A percentile compares a stretch with the other conserved stretches of the same genome.
These are phyloP conservation scores for Temnopleurus reevesii DNA, from an alignment of 53 echinoderm and acorn worm species.

Conservation along the genomic window DNA sequence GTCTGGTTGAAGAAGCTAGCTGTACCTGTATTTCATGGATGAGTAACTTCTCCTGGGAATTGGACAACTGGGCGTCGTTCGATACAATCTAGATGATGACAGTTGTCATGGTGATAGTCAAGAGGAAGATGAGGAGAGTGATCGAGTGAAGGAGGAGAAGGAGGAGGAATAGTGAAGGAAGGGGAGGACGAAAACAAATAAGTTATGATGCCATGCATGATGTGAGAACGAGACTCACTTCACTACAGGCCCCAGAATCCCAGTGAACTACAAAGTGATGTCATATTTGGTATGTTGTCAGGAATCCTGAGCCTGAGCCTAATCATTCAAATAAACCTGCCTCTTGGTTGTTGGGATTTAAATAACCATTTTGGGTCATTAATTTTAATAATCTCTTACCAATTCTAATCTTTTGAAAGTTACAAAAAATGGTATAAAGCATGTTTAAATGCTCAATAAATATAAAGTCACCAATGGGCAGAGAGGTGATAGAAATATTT, in stretches of 20 bases:
- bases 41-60: conserved; percentile 81
- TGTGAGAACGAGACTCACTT: conserved; percentile 31
- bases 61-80: conserved; percentile 91
- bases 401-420: no score
- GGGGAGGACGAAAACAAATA: conserved; percentile 52
- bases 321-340: no score
- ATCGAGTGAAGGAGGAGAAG: background rate
- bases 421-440: no score
- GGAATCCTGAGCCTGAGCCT: no score
- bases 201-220: conserved; percentile 56
- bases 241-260: conserved; percentile 10
- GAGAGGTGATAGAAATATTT: no score
- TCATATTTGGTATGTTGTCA: no score
- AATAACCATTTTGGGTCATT: no score
- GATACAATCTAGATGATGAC: conserved; percentile 49
- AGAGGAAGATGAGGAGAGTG: background rate
- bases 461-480: no score
- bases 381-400: no score
- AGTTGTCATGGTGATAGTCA: background rate
- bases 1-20: conserved; percentile 5
- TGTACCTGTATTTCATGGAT: conserved; percentile 61
- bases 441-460: no score
- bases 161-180: conserved; percentile 20
- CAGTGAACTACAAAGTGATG: no score
- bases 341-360: no score